Base-by-base conservation (phyloP, 1,140 invertebrate genomes). In the Elymnias hypermnestra region DNA sequence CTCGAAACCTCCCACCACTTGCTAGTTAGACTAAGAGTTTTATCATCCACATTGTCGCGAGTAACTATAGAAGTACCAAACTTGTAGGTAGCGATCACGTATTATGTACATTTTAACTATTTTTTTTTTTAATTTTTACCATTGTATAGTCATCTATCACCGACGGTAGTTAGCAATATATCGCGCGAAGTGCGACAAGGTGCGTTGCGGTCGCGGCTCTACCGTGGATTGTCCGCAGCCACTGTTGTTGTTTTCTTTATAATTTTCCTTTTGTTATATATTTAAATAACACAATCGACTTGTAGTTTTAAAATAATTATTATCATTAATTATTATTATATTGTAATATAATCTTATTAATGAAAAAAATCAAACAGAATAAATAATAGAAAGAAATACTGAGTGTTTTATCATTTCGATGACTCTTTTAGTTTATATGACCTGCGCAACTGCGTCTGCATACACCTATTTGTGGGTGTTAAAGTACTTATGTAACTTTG, bases 291-390 rank as follows among this genome's bases (percentile, higher is more conserved):
- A 82, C 81, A 81, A 82, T 75, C 71, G 68, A 81, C 73, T 79
- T 77, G 72, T 83, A 83, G 78, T 81, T 81, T 79, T 84, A 36
- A 36, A 81, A 79, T 79, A 78, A 83, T 82, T 83, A 84, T 84
- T 84, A 84, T 81, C 76, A 79, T 81, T 83, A 84, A 83, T 81
- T 77, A 81, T 77, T 82, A 83, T 77, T 82, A 83, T 84, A 84
- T 82, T 83, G 81, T 84, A 84, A 83, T 83, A 84, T 84, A 83
- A 82, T 83, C 81, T 83, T 82, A 81, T 81, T 83, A 82, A 84
- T 82, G 71, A 82, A 81, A 82, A n/a, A 76, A 84, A 83, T 82
- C 72, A 83, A 84, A 84, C 72, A 71, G 81, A 83, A 81, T 83
- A 79, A 83, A 82, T 75, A 75, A 81, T 81, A 78, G 74, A 79